These are phyloP conservation scores for Phyllotis vaccarum DNA, from an alignment of 2,797 vertebrate species.

Conservation along the genomic window DNA sequence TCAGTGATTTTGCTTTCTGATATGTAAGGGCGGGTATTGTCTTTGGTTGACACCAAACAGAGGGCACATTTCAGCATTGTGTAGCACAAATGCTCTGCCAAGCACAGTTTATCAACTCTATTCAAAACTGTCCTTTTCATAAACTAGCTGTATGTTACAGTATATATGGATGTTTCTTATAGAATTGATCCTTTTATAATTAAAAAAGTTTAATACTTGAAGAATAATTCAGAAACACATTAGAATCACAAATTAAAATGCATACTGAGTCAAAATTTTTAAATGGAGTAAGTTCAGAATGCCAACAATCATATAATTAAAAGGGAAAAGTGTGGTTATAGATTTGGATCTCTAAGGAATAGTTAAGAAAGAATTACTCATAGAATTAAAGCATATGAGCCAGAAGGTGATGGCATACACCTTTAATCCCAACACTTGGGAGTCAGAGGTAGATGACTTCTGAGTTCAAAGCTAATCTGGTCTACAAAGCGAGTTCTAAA, in stretches of 20 bases:
- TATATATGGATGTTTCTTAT: background rate
- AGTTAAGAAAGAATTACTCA: conserved; percentile 19
- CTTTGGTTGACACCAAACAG: conserved; percentile 46
- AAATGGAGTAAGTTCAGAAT: conserved; percentile 32
- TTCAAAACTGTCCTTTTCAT: background rate
- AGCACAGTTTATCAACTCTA: conserved; percentile 29
- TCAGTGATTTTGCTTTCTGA: conserved; percentile 56
- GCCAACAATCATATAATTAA: conserved; percentile 19
- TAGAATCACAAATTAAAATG: conserved; percentile 27
- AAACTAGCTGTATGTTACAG: conserved; percentile 9
- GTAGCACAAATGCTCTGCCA: conserved; percentile 42
- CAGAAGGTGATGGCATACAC: background rate
- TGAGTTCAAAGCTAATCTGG: background rate
- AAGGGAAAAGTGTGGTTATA: background rate
- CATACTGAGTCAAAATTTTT: conserved; percentile 4
- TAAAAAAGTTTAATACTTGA: conserved; percentile 51
- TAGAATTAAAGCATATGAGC: conserved; percentile 32
- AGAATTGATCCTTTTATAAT: conserved; percentile 31
- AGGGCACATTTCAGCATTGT: conserved; percentile 42
- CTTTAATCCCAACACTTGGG: background rate
- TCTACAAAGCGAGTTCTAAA: background rate
- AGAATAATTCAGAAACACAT: conserved; percentile 30
- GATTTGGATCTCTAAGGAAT: conserved; percentile 41
- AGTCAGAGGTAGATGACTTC: background rate
- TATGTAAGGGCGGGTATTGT: background rate